A percentile compares a stretch with the other conserved stretches of the same genome.
Evolutionary conservation across 2,888 invertebrate species (phyloP).

Genomic region (Sphaerophoria rueppellii): DNA sequence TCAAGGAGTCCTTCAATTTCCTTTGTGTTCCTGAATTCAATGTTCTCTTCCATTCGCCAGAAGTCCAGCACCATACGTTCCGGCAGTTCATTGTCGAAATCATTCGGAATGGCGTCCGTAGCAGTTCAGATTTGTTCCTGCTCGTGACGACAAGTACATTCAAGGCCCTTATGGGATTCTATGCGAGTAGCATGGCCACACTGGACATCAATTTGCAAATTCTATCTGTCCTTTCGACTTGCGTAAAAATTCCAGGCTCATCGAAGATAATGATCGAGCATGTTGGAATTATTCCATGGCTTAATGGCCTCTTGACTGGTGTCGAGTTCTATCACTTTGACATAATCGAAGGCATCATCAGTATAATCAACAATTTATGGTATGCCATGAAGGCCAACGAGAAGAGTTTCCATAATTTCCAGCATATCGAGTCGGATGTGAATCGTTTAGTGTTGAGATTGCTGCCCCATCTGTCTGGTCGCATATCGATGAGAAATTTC

Average conservation of each 20-base stretch:
- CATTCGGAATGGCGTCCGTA: conserved; percentile 89
- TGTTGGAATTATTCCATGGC: conserved; percentile 89
- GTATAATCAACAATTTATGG: conserved; percentile 80
- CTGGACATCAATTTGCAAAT: conserved; percentile 86
- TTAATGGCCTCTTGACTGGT: conserved; percentile 82
- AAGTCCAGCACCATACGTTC: conserved; percentile 87
- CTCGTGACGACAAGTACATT: conserved; percentile 89
- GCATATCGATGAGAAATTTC: conserved; percentile 77
- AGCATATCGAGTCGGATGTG: conserved; percentile 77
- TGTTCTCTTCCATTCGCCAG: conserved; percentile 91
- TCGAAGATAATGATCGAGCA: conserved; percentile 86
- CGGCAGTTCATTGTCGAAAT: conserved; percentile 90
- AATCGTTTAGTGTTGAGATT: conserved; percentile 78
- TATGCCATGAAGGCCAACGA: conserved; percentile 78
- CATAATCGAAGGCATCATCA: conserved; percentile 80
- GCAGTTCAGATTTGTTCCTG: conserved; percentile 88
- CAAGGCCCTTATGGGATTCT: conserved; percentile 90
- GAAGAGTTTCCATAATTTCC: conserved; percentile 77
- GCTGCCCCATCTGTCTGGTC: conserved; percentile 78
- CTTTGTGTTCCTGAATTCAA: conserved; percentile 93
- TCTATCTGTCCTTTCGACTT: conserved; percentile 85
- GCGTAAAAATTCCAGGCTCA: conserved; percentile 86
- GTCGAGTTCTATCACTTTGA: conserved; percentile 81
- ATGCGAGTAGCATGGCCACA: conserved; percentile 86
- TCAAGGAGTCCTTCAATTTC: conserved; percentile 90